phyloP scores from a whole-genome alignment of 2,797 vertebrate species.

The Paedocypris micromegethes region DNA sequence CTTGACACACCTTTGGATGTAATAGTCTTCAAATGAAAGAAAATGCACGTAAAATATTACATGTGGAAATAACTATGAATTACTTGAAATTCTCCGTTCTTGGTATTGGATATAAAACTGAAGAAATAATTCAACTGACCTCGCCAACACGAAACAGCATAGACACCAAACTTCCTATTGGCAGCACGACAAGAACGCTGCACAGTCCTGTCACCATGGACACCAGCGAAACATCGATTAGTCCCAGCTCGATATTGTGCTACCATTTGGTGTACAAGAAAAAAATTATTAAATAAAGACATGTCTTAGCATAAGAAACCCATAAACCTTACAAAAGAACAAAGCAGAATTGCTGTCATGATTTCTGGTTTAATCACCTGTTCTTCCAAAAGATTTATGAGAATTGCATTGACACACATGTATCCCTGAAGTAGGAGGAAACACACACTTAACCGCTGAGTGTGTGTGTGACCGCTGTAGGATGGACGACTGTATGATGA shows the following conservation, averaged over 20 bases:
- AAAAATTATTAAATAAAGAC: neutral
- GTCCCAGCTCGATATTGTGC: slow-evolving; percentile 53
- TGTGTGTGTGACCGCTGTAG: slow-evolving; percentile 56
- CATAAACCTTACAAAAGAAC: neutral
- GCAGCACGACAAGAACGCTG: slow-evolving; percentile 60
- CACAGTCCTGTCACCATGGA: slow-evolving; percentile 62
- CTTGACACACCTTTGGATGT: neutral
- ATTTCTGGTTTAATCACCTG: slow-evolving; percentile 58
- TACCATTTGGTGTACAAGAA: slow-evolving; percentile 44
- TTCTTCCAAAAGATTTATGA: slow-evolving; percentile 55
- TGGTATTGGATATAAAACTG: neutral
- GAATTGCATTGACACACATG: slow-evolving; percentile 55
- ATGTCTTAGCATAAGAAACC: neutral
- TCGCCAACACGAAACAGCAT: slow-evolving; percentile 68
- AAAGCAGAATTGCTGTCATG: neutral
- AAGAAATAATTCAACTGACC: slow-evolving; percentile 42
- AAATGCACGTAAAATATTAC: neutral
- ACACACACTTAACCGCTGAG: slow-evolving; percentile 66
- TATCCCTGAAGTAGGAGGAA: slow-evolving; percentile 65
- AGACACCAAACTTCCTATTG: slow-evolving; percentile 61
- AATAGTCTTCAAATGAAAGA: slow-evolving; percentile 8
- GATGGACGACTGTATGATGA: slow-evolving; percentile 64
- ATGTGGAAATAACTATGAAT: neutral
- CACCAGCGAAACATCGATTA: slow-evolving; percentile 51
- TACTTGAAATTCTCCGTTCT: neutral